Percentiles rank a stretch among this genome's conserved stretches.
These are phyloP conservation scores for Druon quercuslanigerum DNA, from an alignment of 1,140 invertebrate species.

Conservation along the genomic window DNA sequence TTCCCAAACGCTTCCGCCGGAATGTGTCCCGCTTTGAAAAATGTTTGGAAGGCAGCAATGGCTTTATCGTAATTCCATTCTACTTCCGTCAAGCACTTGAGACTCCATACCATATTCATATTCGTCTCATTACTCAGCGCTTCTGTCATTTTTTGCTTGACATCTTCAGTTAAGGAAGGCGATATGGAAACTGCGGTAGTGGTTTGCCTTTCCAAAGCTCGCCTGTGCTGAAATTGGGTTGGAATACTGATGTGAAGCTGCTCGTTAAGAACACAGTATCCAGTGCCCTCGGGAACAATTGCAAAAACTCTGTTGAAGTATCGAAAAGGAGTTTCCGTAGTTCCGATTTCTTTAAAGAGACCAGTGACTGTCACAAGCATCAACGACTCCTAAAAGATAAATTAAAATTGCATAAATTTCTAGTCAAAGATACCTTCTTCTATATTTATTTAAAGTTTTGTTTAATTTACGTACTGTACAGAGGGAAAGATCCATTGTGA, in stretches of 20 bases:
- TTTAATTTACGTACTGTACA: conserved; percentile 80
- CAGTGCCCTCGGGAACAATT: conserved; percentile 84
- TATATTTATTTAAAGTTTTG: too few relatives aligned
- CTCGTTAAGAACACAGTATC: conserved; percentile 92
- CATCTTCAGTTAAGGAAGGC: conserved; percentile 68
- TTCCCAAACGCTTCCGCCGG: conserved; percentile 87
- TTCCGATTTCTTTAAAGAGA: conserved; percentile 83
- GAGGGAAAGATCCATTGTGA: conserved; percentile 86
- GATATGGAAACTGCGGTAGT: conserved; percentile 40
- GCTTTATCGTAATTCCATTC: conserved; percentile 89
- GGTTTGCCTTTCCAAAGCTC: conserved; percentile 53
- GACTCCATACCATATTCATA: conserved; percentile 91
- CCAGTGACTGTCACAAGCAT: conserved; percentile 85
- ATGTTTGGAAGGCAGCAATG: conserved; percentile 84
- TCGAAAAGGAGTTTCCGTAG: conserved; percentile 79
- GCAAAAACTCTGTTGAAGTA: conserved; percentile 88
- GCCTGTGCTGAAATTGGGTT: conserved; percentile 82
- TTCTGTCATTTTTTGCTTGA: conserved; percentile 83
- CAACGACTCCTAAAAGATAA: conserved; percentile 69
- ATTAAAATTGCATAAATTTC: not conserved
- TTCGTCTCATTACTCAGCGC: conserved; percentile 84
- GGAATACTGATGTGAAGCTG: conserved; percentile 85
- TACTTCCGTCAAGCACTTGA: conserved; percentile 90
- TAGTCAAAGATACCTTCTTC: too few relatives aligned
- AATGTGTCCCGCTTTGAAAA: conserved; percentile 84